Evolutionary conservation across 2,797 vertebrate species (phyloP).

Genomic region (Tiaroga cobitis): DNA sequence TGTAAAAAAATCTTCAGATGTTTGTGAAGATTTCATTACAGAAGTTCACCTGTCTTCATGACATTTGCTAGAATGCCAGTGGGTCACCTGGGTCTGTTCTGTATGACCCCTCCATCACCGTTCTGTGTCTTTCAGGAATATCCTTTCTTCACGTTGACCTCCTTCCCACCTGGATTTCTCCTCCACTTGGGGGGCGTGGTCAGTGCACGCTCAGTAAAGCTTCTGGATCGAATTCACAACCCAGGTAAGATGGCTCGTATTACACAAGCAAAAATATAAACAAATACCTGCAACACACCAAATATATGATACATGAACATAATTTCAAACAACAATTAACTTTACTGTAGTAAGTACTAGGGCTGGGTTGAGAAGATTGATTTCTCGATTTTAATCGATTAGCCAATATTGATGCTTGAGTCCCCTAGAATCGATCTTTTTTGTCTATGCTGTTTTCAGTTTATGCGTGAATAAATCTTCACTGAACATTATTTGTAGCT

Average conservation of each 20-base stretch:
- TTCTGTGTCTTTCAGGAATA: conserved; percentile 84
- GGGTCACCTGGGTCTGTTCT: conserved; percentile 11
- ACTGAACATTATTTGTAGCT: neutral
- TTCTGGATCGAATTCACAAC: conserved; percentile 98
- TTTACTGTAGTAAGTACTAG: neutral
- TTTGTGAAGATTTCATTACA: neutral
- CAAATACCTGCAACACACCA: neutral
- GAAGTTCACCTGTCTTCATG: neutral
- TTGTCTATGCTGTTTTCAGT: neutral
- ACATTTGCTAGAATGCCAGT: neutral
- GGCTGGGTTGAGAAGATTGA: neutral
- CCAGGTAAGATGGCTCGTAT: conserved; percentile 82
- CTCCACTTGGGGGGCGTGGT: conserved; percentile 95
- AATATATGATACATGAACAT: neutral
- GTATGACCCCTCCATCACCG: neutral
- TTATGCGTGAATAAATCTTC: neutral
- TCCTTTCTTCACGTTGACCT: conserved; percentile 96
- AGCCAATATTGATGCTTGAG: neutral
- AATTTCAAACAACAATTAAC: neutral
- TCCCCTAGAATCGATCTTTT: neutral
- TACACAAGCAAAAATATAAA: neutral
- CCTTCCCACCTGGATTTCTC: conserved; percentile 92
- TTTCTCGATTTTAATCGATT: neutral
- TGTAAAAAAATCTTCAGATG: neutral
- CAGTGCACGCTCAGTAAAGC: conserved; percentile 96